These are phyloP conservation scores for Anser cygnoides DNA, from an alignment of 2,113 vertebrate species.

Conservation along the genomic window DNA sequence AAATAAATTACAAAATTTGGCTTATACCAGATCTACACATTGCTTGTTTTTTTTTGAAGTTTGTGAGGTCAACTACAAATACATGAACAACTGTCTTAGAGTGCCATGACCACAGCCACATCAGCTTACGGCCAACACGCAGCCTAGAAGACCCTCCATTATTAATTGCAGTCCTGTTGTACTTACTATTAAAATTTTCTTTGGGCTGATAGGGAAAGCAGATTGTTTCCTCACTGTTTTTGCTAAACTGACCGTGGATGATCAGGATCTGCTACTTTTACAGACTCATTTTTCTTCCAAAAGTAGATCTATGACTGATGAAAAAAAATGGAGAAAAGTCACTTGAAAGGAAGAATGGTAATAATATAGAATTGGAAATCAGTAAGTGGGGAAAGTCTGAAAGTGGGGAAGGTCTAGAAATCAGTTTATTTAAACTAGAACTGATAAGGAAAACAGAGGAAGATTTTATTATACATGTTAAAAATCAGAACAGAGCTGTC, in stretches of 20 bases:
- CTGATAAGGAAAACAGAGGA: background rate
- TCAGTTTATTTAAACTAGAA: background rate
- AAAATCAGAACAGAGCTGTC: background rate
- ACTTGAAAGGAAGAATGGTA: fast-evolving
- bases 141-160: background rate
- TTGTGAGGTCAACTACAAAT: background rate
- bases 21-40: background rate
- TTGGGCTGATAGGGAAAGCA: background rate
- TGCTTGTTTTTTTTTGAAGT: background rate
- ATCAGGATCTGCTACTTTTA: background rate
- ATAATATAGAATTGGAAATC: background rate
- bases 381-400: background rate
- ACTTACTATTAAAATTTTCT: background rate
- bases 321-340: background rate
- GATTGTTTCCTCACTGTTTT: background rate
- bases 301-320: background rate
- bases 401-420: background rate
- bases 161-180: no score
- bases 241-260: background rate
- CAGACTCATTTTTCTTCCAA: background rate
- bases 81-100: background rate
- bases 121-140: background rate
- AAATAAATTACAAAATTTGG: background rate
- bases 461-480: background rate
- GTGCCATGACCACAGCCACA: background rate